A percentile compares a stretch with the other conserved stretches of the same genome.
Evolutionary conservation across 2,888 invertebrate genomes (phyloP).

Genomic region (Mimachlamys varia): DNA sequence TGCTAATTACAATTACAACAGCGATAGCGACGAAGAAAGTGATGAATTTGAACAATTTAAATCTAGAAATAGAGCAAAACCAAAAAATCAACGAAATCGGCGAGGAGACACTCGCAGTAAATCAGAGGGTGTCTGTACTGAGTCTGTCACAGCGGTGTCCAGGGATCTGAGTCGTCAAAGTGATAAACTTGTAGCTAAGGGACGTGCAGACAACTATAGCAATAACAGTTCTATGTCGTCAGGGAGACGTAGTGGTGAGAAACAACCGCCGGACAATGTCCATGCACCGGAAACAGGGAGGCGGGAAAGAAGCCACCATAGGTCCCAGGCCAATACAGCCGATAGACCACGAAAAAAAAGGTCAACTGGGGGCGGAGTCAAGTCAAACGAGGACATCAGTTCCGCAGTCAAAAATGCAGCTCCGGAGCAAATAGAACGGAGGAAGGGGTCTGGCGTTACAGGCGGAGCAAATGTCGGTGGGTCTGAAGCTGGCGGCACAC

Average conservation of each 20-base stretch:
- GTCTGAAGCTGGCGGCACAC: not conserved
- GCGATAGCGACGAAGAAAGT: not conserved
- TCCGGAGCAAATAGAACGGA: slow-evolving; percentile 8
- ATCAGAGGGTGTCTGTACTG: not conserved
- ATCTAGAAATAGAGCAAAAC: not conserved
- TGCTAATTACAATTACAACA: not conserved
- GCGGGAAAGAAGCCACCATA: not conserved
- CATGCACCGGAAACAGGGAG: not conserved
- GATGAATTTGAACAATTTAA: not conserved
- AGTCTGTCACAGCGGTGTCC: not conserved
- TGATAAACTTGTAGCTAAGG: not conserved
- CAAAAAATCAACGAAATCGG: not conserved
- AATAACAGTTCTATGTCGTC: not conserved
- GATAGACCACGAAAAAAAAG: not conserved
- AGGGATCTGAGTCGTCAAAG: not conserved
- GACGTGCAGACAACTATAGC: not conserved
- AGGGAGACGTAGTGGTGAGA: not conserved
- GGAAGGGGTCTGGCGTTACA: not conserved
- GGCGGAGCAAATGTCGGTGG: not conserved
- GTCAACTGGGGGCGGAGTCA: not conserved
- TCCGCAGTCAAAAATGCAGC: not conserved
- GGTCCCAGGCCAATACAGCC: not conserved
- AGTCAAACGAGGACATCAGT: not conserved
- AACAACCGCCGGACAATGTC: not conserved
- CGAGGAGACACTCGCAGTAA: not conserved